These are phyloP conservation scores for Hydrozoanthus gracilis DNA, from an alignment of 92 coral and sea anemone genomes.

Conservation along the genomic window DNA sequence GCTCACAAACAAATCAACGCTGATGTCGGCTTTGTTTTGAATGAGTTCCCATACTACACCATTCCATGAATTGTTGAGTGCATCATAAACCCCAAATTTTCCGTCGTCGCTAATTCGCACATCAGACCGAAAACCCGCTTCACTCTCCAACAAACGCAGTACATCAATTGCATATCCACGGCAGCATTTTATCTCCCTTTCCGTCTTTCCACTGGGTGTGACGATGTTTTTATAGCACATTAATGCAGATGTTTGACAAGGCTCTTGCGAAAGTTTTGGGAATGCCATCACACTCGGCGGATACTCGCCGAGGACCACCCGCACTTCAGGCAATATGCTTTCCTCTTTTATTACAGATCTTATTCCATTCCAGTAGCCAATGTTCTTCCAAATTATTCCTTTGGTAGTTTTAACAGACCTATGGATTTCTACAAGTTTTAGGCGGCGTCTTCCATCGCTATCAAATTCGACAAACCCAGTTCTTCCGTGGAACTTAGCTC, in stretches of 20 bases:
- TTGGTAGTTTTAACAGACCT: conserved; percentile 26
- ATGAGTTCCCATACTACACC: conserved; percentile 80
- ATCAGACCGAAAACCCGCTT: conserved; percentile 56
- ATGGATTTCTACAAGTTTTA: conserved; percentile 47
- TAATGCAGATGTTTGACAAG: conserved; percentile 68
- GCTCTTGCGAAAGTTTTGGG: conserved; percentile 64
- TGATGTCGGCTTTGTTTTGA: conserved; percentile 66
- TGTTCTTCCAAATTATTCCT: conserved; percentile 45
- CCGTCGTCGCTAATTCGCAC: conserved; percentile 76
- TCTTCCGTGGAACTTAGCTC: conserved; percentile 63
- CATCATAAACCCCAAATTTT: conserved; percentile 73
- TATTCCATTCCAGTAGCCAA: conserved; percentile 73
- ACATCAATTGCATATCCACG: conserved; percentile 90
- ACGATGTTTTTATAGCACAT: conserved; percentile 58
- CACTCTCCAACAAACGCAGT: conserved; percentile 37
- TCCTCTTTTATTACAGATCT: conserved; percentile 40
- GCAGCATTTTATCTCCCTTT: conserved; percentile 60
- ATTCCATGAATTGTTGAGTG: conserved; percentile 75
- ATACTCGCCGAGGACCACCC: conserved; percentile 71
- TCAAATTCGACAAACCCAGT: conserved; percentile 75
- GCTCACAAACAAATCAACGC: conserved; percentile 77
- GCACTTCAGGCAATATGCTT: conserved; percentile 41
- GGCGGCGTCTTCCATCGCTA: conserved; percentile 65
- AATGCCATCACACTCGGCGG: conserved; percentile 76
- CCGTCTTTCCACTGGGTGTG: conserved; percentile 42